Base-by-base conservation (phyloP, 2,113 vertebrate genomes). In the Urocynchramus pylzowi region DNA sequence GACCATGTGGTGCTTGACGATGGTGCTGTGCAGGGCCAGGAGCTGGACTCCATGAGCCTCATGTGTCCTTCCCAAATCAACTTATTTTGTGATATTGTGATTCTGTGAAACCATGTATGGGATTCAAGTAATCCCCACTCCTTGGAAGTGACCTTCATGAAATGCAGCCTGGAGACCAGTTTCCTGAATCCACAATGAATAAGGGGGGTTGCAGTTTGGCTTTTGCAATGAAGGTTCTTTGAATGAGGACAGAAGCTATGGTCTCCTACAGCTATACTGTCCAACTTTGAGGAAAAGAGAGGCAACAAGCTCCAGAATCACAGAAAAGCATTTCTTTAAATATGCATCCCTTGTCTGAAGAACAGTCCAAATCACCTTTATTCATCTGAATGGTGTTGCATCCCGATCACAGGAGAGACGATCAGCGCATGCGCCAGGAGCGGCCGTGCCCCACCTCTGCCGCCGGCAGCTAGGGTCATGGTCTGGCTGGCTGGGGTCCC, bases 1-100 rank as follows among this genome's bases (percentile, higher is more conserved):
- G 35, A 11, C 13, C 30, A 11, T 10, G 10, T 41, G 30, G 8
- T 33, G 27, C 42, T 20, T 57, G 50, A 6, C 0, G 1, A 41
- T 13, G 16, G 10, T 13, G 5, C 24, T 30, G 8, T 75, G 30
- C 50, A 49, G 19, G 50, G 19, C n/a, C 50, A 11, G 16, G 30
- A 30, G 2, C 2, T 35, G 20, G 35, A 16, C 35, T 57, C 3
- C 4, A 13, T 49, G 20, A 65, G 30, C 20, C 42, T 35, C 6
- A 3, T 35, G 16, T 5, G 4, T 21, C 20, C 16, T 16, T 42
- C n/a, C 30, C 20, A 67, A 49, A 16, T 49, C 16, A 41, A 19
- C 20, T 30, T 35, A 20, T 35, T 75, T n/a, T 41, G 13, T 49
- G 24, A 20, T n/a, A 16, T 4, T 41, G 24, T 47, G 59, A 39